phyloP scores from a whole-genome alignment of 2,113 vertebrate species.

The Python bivittatus region DNA sequence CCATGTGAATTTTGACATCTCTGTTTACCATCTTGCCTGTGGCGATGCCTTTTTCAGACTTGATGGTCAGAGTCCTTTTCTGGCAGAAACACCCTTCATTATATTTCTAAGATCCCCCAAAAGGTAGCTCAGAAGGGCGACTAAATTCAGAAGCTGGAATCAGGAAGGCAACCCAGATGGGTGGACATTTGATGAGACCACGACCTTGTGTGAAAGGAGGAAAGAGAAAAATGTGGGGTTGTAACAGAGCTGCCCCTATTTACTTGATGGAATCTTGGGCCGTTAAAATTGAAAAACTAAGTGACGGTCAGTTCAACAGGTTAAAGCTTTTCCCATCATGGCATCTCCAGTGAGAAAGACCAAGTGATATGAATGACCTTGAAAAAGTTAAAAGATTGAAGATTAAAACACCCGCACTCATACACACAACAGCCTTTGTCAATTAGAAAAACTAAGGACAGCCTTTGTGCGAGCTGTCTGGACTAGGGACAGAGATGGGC shows the following conservation, averaged over 20 bases:
- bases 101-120: background rate
- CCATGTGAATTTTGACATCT: background rate
- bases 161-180: background rate
- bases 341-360: background rate
- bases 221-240: background rate
- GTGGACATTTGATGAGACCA: accelerated
- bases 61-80: background rate
- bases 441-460: background rate
- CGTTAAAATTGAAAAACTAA: background rate
- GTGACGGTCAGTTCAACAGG: background rate
- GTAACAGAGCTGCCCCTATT: background rate
- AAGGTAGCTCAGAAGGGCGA: background rate
- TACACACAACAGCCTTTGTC: background rate
- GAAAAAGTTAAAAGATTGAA: background rate
- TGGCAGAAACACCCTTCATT: background rate
- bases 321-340: background rate
- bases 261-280: background rate
- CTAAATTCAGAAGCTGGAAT: background rate
- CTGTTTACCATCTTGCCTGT: background rate
- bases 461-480: background rate
- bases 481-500: background rate
- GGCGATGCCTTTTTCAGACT: background rate
- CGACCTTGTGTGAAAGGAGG: background rate
- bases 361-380: background rate
- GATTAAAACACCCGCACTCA: no score